Conservation (phyloP, 2,888 invertebrate species). For the Tuta absoluta region DNA sequence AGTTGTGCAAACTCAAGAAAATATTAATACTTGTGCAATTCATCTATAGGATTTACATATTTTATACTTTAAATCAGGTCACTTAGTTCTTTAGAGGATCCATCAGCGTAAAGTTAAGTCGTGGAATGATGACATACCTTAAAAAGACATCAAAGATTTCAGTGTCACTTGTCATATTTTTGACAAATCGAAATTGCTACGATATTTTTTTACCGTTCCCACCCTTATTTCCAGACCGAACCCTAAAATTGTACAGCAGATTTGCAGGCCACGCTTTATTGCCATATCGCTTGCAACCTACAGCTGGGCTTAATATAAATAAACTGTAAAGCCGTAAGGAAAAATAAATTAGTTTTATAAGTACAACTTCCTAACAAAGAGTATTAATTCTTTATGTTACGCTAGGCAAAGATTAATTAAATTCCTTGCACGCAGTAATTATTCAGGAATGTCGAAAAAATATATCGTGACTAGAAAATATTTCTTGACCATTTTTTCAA, state of each 20-base stretch:
- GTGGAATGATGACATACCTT: no score
- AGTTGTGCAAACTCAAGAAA: no score
- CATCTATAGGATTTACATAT: no score
- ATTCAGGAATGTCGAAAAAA: not conserved
- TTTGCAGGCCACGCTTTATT: constrained; percentile 46
- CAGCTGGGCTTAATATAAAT: constrained; percentile 23
- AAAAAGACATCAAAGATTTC: no score
- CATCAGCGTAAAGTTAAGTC: no score
- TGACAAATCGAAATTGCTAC: not conserved
- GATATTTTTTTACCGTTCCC: no score
- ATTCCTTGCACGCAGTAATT: not conserved
- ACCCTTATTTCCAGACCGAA: not conserved
- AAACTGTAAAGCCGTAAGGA: constrained; percentile 13
- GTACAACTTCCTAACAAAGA: constrained; percentile 11
- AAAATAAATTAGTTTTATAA: constrained; percentile 20
- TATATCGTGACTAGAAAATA: no score
- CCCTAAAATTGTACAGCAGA: constrained; percentile 56
- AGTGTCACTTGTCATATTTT: no score
- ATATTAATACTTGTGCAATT: no score
- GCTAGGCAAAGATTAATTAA: not conserved
- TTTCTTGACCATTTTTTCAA: no score
- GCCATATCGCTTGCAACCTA: constrained; percentile 16
- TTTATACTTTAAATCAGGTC: no score
- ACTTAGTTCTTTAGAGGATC: no score
- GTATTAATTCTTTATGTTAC: not conserved